Conservation (phyloP, 2,113 vertebrate species). For the Sceloporus tristichus region DNA sequence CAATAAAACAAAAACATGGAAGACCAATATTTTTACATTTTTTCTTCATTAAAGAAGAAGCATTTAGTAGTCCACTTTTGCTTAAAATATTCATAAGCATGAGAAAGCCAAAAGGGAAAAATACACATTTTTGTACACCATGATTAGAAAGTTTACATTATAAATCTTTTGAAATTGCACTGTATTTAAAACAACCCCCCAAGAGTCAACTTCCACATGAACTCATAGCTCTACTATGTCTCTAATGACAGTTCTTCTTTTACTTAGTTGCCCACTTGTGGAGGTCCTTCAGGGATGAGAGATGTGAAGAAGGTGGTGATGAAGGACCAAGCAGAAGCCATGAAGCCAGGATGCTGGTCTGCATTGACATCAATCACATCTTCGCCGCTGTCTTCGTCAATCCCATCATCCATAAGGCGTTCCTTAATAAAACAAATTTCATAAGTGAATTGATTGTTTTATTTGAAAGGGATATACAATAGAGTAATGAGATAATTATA, state of each 20-base stretch:
- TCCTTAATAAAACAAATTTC: constrained; percentile 82
- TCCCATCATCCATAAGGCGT: constrained; percentile 88
- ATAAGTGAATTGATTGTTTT: constrained; percentile 47
- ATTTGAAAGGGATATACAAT: constrained; percentile 23
- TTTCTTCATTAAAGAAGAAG: constrained; percentile 77
- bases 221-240: constrained; percentile 20
- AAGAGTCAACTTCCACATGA: constrained; percentile 67
- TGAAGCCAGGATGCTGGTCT: constrained; percentile 84
- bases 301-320: constrained; percentile 97
- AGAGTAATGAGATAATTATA: background rate
- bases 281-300: constrained; percentile 94
- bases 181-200: constrained; percentile 75
- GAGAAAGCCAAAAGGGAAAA: constrained; percentile 75
- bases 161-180: constrained; percentile 80
- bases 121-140: constrained; percentile 75
- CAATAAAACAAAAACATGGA: constrained; percentile 76
- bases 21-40: constrained; percentile 75
- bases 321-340: constrained; percentile 96
- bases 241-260: constrained; percentile 62
- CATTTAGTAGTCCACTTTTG: constrained; percentile 80
- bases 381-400: constrained; percentile 88
- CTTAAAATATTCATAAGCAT: constrained; percentile 80
- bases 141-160: constrained; percentile 75
- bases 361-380: constrained; percentile 80
- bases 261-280: constrained; percentile 90